phyloP scores from a whole-genome alignment of 1,140 invertebrate species.

The Telenomus remus region DNA sequence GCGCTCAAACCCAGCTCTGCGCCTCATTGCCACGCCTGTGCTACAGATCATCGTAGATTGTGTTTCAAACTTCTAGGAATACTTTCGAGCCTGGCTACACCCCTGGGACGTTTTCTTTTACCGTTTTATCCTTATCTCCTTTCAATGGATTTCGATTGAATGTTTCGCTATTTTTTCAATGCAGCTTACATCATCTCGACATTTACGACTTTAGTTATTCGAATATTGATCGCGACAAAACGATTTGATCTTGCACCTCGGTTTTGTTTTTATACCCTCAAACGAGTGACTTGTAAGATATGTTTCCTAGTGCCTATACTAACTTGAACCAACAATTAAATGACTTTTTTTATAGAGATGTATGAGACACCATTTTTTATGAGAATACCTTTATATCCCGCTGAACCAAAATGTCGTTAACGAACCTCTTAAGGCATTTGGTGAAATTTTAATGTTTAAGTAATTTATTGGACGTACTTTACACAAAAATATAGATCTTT shows the following conservation, averaged over 20 bases:
- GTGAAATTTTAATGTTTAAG: too few relatives aligned
- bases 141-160: slow-evolving; percentile 31
- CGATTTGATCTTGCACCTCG: background rate
- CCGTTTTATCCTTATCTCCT: slow-evolving; percentile 35
- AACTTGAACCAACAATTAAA: too few relatives aligned
- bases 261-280: background rate
- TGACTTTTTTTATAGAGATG: too few relatives aligned
- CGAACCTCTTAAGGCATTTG: too few relatives aligned
- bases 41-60: slow-evolving; percentile 56
- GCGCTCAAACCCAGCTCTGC: slow-evolving; percentile 45
- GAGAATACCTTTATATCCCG: too few relatives aligned
- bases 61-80: slow-evolving; percentile 57
- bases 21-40: slow-evolving; percentile 56
- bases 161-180: slow-evolving; percentile 7
- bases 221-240: slow-evolving; percentile 3
- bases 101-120: slow-evolving; percentile 35
- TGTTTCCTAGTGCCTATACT: too few relatives aligned
- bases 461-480: too few relatives aligned
- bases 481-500: too few relatives aligned
- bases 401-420: too few relatives aligned
- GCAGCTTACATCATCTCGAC: slow-evolving; percentile 11
- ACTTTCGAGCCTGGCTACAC: slow-evolving; percentile 36
- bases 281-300: too few relatives aligned
- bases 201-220: slow-evolving; percentile 9
- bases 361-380: too few relatives aligned